A percentile compares a stretch with the other conserved stretches of the same genome.
Evolutionary conservation across 2,888 invertebrate species (phyloP).

Genomic region (Conistra vaccinii): DNA sequence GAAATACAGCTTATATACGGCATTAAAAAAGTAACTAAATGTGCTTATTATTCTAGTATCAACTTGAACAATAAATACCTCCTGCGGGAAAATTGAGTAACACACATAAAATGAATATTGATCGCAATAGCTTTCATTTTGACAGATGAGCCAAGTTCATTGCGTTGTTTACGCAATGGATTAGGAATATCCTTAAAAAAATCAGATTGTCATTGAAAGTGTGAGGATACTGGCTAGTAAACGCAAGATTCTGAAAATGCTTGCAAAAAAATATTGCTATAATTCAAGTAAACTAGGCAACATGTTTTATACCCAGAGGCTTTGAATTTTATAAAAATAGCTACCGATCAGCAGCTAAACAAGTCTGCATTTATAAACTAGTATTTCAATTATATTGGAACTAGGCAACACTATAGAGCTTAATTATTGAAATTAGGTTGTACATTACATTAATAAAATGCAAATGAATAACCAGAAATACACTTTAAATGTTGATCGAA

Average conservation of each 20-base stretch:
- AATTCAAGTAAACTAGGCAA: too few relatives aligned
- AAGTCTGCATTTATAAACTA: not conserved
- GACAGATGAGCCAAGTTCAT: too few relatives aligned
- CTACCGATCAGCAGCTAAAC: not conserved
- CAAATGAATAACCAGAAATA: slow-evolving; percentile 12
- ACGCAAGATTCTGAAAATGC: too few relatives aligned
- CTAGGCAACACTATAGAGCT: not conserved
- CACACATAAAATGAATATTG: too few relatives aligned
- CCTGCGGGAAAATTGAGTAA: too few relatives aligned
- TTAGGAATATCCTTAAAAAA: too few relatives aligned
- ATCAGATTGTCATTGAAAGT: too few relatives aligned
- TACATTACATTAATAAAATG: slow-evolving; percentile 16
- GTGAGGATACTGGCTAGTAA: too few relatives aligned
- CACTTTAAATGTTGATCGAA: not conserved
- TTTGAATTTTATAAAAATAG: not conserved
- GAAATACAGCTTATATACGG: not conserved
- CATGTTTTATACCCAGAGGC: not conserved
- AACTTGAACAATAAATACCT: not conserved
- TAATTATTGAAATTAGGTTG: not conserved
- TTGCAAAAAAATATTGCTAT: too few relatives aligned
- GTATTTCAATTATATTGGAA: slow-evolving; percentile 2
- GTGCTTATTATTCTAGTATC: not conserved
- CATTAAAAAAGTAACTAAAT: not conserved
- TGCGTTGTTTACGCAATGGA: too few relatives aligned
- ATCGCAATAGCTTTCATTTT: too few relatives aligned